Evolutionary conservation across 2,888 invertebrate genomes (phyloP), one percentile per base, ranked within the genome.

Genomic region (Seira sanloemensis): DNA sequence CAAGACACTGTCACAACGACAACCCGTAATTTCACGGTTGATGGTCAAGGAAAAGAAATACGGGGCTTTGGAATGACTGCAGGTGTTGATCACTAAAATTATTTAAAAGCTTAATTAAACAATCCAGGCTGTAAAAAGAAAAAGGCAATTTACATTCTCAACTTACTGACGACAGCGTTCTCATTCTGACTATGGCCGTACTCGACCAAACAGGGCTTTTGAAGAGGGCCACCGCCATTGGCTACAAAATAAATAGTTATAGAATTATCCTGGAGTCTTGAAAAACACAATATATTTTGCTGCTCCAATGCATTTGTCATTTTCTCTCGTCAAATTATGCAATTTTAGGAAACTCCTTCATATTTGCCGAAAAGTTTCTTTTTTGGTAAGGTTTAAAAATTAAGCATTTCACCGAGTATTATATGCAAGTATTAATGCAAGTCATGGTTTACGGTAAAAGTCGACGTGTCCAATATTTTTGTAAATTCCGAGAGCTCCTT

Each of bases 171-270:
- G 0, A 84, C 25, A 12, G 50, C 84, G 9, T 69, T 84, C 12
- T 37, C 19, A 19, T 78, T 81, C n/a, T 76, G 80, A 58, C 26
- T 26, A 21, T 81, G 73, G 12, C 75, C 76, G 19, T 50, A 80
- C 19, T 84, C 19, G 12, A 62, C 62, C 12, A 71, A 23, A 26
- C 86, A 86, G 24, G 79, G 79, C 9, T 62, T 73, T 25, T 86
- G 86, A 16, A 84, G 21, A 2, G 86, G 86, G 21, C 86, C 86
- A 19, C 86, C 86, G 16, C 86, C 86, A 72, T 82, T 82, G 1
- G 82, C 78, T 82, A 24, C 0, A 81, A 65, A 27, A 37, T 27
- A 21, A 72, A 80, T 21, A 46, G 50, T 21, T 26, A 58, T n/a
- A 27, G 26, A 54, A 18, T 9, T 23, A 73, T 19, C 1, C 23